phyloP scores from a whole-genome alignment of 2,888 invertebrate genomes.

The Mimachlamys varia region DNA sequence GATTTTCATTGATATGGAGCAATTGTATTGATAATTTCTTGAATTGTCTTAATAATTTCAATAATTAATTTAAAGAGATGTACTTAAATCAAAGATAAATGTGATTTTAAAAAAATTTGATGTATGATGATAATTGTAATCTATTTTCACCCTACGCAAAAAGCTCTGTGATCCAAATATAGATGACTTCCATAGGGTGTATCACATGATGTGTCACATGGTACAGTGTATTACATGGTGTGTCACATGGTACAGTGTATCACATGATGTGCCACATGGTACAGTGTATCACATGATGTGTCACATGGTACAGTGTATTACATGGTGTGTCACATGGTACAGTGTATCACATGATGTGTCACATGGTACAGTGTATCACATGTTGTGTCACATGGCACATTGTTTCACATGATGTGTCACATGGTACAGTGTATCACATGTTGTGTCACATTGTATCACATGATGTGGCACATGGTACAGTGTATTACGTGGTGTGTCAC shows the following conservation, averaged over 20 bases:
- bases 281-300: neutral
- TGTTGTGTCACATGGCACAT: neutral
- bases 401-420: neutral
- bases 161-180: neutral
- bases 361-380: neutral
- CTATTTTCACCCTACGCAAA: neutral
- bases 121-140: neutral
- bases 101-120: neutral
- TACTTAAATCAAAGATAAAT: neutral
- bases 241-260: neutral
- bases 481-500: neutral
- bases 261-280: neutral
- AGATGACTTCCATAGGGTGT: neutral
- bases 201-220: neutral
- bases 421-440: neutral
- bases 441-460: neutral
- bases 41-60: neutral
- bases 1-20: neutral
- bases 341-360: neutral
- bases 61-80: neutral
- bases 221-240: neutral
- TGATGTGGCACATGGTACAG: neutral
- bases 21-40: neutral
- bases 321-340: no score
- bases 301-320: neutral